Evolutionary conservation across 30 jellyfish, hydroid and myxozoan species (phyloP).

Genomic region (Rhopilema esculentum): DNA sequence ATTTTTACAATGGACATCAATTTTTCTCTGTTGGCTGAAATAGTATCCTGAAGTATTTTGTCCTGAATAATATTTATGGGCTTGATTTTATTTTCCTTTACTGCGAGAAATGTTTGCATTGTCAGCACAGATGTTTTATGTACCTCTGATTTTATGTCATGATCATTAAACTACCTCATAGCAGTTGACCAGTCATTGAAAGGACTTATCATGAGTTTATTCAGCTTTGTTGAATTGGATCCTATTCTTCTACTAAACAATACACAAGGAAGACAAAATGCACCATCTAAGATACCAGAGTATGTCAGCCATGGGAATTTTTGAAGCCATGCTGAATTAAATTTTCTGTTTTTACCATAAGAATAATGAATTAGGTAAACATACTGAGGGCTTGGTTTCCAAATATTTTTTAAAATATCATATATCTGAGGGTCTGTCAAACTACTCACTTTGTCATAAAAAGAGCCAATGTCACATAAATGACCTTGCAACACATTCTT

Average conservation of each 20-base stretch:
- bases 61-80: not conserved
- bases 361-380: not conserved
- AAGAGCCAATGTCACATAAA: not conserved
- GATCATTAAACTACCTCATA: not conserved
- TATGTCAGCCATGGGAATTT: constrained; percentile 46
- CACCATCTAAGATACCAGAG: constrained; percentile 46
- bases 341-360: not conserved
- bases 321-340: constrained; percentile 18
- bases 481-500: not conserved
- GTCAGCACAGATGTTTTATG: constrained; percentile 19
- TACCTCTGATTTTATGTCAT: not conserved
- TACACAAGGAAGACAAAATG: constrained; percentile 62
- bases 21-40: not conserved
- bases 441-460: not conserved
- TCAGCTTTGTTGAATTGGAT: constrained; percentile 5
- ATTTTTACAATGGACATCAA: not conserved
- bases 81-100: not conserved
- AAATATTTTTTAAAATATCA: constrained; percentile 12
- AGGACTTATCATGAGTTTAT: constrained; percentile 37
- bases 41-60: not conserved
- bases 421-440: not conserved
- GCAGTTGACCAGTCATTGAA: constrained; percentile 14
- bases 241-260: constrained; percentile 30
- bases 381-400: constrained; percentile 12
- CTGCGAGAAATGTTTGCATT: constrained; percentile 14